Conservation (phyloP, 2,797 vertebrate genomes). For the Galagoides demidoff region DNA sequence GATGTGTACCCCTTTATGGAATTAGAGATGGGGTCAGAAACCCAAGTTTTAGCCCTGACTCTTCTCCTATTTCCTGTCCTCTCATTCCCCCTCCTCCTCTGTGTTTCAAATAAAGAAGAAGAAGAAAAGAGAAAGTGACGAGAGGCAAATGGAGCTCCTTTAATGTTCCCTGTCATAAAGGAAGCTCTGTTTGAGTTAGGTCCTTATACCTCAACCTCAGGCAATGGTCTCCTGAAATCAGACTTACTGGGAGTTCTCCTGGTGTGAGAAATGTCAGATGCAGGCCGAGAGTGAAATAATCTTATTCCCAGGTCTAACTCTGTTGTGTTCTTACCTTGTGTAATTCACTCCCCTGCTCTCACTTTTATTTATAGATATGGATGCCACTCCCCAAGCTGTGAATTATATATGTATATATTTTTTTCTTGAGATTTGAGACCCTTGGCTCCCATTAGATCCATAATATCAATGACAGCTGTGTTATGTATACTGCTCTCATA, state of each 20-base stretch:
- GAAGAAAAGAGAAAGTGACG: neutral
- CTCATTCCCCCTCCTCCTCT: neutral
- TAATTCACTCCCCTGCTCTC: slow-evolving; percentile 20
- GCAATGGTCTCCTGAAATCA: neutral
- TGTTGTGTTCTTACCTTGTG: neutral
- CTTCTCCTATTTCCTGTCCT: neutral
- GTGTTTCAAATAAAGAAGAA: neutral
- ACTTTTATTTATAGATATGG: slow-evolving; percentile 71
- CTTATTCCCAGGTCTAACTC: neutral
- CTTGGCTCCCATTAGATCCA: slow-evolving; percentile 41
- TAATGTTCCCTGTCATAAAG: fast-evolving
- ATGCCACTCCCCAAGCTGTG: slow-evolving; percentile 59
- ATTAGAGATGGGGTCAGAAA: neutral
- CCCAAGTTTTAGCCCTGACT: too few relatives aligned
- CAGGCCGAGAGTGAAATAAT: neutral
- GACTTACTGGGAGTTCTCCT: neutral
- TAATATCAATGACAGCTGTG: slow-evolving; percentile 79
- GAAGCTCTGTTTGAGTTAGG: neutral
- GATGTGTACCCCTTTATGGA: neutral
- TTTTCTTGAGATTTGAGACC: slow-evolving; percentile 28
- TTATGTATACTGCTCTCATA: slow-evolving; percentile 65
- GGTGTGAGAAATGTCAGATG: neutral
- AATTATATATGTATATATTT: neutral
- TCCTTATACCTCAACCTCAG: too few relatives aligned
- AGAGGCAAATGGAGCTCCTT: neutral